Base-by-base conservation (phyloP, 1,140 invertebrate genomes). In the Neodiprion fabricii region DNA sequence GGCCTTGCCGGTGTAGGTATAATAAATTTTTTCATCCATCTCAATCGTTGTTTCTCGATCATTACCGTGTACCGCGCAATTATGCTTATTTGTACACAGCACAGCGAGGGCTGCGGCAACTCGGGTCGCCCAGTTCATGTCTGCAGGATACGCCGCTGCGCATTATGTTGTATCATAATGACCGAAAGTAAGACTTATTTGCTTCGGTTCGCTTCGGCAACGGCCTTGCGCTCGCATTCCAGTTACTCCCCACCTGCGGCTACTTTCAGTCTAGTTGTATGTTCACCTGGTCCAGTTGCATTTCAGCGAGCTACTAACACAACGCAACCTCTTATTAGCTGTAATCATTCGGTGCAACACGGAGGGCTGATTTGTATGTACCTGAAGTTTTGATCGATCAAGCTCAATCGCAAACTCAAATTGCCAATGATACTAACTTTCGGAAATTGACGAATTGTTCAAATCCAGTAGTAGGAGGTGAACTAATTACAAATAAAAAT, bases 201-300 rank as follows among this genome's bases (percentile, higher is more conserved):
- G 53, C 53, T 61, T 61, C 53, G 53, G 53, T 61, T 61, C 8
- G 53, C 53, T 61, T 61, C 68, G 71, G 74, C 67, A 71, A 75
- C 74, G 74, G 74, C 74, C 74, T 75, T 75, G 74, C 74, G 68
- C 71, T 70, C 71, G 74, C 74, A 75, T 75, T 75, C 74, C 74
- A 75, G 49, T 71, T 40, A 40, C 28, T 5, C 28, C 71, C 67
- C 23, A 40, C 14, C 70, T 61, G 71, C 67, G 70, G 73, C 73
- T 68, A 17, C 68, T 61, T 61, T 61, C 53, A 61, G n/a, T 61
- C 53, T 12, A 61, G 53, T 61, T 61, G 9, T 5, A 40, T 40
- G n/a, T 61, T 61, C 53, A 61, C 11, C n/a, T 17, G 53, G 9
- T 61, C n/a, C 5, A 61, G 8, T 61, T 9, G 11, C n/a, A 17